A percentile compares a stretch with the other conserved stretches of the same genome.
These are phyloP conservation scores for Ormyrus labotus DNA, from an alignment of 2,888 invertebrate species.

Conservation along the genomic window DNA sequence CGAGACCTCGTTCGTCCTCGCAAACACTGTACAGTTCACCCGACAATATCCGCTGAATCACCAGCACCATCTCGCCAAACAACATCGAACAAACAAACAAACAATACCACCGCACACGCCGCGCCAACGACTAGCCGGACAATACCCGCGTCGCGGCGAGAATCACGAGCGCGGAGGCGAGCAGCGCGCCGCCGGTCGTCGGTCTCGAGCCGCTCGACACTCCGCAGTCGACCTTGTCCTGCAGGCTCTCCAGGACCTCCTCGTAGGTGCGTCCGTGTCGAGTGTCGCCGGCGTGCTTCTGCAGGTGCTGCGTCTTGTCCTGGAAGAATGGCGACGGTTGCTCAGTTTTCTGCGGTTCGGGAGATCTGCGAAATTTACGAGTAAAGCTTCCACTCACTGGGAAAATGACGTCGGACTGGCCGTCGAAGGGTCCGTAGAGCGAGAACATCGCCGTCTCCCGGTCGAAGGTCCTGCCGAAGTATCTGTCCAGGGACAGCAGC, in stretches of 20 bases:
- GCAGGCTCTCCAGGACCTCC: constrained; percentile 52
- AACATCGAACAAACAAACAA: too few relatives aligned
- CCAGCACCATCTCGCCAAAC: too few relatives aligned
- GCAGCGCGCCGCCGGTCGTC: not conserved
- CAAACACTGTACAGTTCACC: too few relatives aligned
- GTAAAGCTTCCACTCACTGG: constrained; percentile 70
- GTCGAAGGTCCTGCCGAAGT: constrained; percentile 81
- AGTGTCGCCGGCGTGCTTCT: constrained; percentile 55
- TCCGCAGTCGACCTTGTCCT: constrained; percentile 45
- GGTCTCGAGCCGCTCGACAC: not conserved
- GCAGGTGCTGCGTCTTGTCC: constrained; percentile 58
- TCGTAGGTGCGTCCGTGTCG: constrained; percentile 55
- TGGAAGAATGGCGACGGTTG: constrained; percentile 4
- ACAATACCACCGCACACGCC: too few relatives aligned
- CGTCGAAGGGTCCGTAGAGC: constrained; percentile 84
- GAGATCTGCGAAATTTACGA: not conserved
- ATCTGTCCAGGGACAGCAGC: constrained; percentile 82
- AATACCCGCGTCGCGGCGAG: constrained; percentile 10
- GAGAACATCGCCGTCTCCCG: constrained; percentile 81
- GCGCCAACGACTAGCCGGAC: constrained; percentile 17
- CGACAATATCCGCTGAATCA: too few relatives aligned
- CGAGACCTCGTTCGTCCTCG: too few relatives aligned
- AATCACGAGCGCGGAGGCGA: constrained; percentile 16
- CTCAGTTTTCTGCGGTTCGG: too few relatives aligned
- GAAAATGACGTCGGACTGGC: constrained; percentile 81